Conservation (phyloP, 2,797 vertebrate species). For the Oryzias dopingdopingensis region DNA sequence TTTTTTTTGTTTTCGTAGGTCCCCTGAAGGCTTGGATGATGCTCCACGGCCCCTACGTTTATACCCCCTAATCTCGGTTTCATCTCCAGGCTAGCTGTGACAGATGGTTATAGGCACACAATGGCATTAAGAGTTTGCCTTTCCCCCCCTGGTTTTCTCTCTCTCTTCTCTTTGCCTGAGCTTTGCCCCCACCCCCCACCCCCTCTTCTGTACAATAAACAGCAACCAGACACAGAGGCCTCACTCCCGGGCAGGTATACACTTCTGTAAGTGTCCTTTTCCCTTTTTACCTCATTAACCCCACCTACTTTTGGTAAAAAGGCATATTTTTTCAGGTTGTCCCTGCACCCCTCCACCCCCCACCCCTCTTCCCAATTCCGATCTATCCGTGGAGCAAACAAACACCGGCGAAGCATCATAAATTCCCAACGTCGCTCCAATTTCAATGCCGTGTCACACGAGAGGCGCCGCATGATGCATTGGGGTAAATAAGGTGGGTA, state of each 20-base stretch:
- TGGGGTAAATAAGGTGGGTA: conserved; percentile 97
- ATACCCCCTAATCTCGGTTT: conserved; percentile 88
- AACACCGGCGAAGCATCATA: conserved; percentile 86
- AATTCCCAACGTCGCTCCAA: conserved; percentile 88
- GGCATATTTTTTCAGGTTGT: conserved; percentile 90
- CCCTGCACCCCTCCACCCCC: conserved; percentile 28
- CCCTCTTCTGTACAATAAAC: conserved; percentile 89
- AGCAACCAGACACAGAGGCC: conserved; percentile 86
- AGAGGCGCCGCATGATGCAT: conserved; percentile 94
- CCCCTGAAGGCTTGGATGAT: conserved; percentile 92
- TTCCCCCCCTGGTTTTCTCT: conserved; percentile 17
- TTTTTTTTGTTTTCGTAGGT: conserved; percentile 78
- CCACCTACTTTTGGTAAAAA: conserved; percentile 97
- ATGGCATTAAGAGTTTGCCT: conserved; percentile 98
- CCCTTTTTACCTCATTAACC: conserved; percentile 84
- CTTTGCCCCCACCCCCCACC: too few species aligned
- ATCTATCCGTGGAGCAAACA: conserved; percentile 60
- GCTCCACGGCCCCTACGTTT: conserved; percentile 83
- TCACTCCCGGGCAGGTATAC: conserved; percentile 77
- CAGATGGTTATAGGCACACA: conserved; percentile 99
- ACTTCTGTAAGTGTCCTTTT: conserved; percentile 70
- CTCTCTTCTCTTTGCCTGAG: not conserved
- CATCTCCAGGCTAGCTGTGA: conserved; percentile 99
- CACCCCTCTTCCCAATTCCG: conserved; percentile 32
- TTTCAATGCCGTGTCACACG: conserved; percentile 89